phyloP scores from a whole-genome alignment of 2,113 vertebrate genomes.

The Elachura formosa region DNA sequence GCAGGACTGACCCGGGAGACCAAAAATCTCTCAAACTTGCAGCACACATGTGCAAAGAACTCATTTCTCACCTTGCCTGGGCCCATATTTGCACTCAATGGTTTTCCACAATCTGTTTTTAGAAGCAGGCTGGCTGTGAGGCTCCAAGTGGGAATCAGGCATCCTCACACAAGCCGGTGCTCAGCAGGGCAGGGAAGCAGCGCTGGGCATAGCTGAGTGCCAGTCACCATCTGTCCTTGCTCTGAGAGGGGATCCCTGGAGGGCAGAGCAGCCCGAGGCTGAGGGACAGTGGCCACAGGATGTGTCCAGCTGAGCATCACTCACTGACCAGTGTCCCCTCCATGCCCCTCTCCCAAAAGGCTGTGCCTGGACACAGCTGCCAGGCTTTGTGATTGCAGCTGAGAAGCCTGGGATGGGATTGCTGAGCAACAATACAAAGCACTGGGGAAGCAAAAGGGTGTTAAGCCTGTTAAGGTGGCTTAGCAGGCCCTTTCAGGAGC shows the following conservation, averaged over 20 bases:
- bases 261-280: not conserved
- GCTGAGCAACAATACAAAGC: not conserved
- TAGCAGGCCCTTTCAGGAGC: not conserved
- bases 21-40: not conserved
- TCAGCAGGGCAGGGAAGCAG: not conserved
- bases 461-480: no score
- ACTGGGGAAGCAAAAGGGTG: not conserved
- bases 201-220: not conserved
- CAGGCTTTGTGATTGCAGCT: not conserved
- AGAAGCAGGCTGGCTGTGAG: not conserved
- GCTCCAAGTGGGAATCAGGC: not conserved
- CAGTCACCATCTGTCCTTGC: not conserved
- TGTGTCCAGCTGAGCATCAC: not conserved
- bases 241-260: not conserved
- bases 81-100: not conserved
- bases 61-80: not conserved
- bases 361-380: not conserved
- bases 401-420: not conserved
- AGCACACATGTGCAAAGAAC: not conserved
- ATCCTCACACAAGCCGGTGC: not conserved
- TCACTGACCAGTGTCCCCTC: rapidly evolving
- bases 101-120: not conserved
- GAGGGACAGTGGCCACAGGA: not conserved
- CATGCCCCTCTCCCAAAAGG: rapidly evolving
- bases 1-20: not conserved